Percentiles rank a stretch among this genome's conserved stretches.
phyloP scores from a whole-genome alignment of 2,113 vertebrate genomes.

The Eira barbara region DNA sequence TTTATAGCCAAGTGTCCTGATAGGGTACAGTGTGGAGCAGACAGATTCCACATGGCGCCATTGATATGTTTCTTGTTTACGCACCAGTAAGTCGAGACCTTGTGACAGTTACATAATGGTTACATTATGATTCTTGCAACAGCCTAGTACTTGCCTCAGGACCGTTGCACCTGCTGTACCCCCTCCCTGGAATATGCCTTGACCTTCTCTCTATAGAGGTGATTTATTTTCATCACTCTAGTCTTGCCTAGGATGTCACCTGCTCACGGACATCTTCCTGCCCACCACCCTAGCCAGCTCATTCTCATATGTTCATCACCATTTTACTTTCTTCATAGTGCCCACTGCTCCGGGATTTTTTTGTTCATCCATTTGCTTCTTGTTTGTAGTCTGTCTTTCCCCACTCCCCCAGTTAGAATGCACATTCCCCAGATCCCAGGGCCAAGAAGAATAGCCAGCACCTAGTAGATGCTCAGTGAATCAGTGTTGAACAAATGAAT shows the following conservation, averaged over 20 bases:
- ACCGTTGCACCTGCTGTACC: not conserved
- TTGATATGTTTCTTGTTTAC: not conserved
- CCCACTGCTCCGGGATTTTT: not conserved
- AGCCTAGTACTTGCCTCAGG: not conserved
- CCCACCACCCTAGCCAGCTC: not conserved
- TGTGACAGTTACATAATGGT: rapidly evolving
- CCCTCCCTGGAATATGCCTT: not conserved
- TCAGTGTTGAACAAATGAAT: not conserved
- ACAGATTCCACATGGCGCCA: not conserved
- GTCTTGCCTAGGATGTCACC: not conserved
- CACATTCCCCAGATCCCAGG: not conserved
- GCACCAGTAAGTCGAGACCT: not conserved
- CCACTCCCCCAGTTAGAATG: not conserved
- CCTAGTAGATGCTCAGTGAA: not conserved
- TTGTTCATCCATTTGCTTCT: not conserved
- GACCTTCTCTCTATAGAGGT: not conserved
- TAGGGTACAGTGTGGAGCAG: not conserved
- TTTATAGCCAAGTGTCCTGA: not conserved
- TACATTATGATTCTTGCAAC: not conserved
- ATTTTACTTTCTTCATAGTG: not conserved
- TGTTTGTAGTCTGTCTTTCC: too few species aligned
- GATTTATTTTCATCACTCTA: not conserved
- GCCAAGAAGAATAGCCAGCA: not conserved
- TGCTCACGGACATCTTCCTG: not conserved
- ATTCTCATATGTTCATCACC: not conserved